These are phyloP conservation scores for Cotesia typhae DNA, from an alignment of 1,140 invertebrate genomes.

Conservation along the genomic window DNA sequence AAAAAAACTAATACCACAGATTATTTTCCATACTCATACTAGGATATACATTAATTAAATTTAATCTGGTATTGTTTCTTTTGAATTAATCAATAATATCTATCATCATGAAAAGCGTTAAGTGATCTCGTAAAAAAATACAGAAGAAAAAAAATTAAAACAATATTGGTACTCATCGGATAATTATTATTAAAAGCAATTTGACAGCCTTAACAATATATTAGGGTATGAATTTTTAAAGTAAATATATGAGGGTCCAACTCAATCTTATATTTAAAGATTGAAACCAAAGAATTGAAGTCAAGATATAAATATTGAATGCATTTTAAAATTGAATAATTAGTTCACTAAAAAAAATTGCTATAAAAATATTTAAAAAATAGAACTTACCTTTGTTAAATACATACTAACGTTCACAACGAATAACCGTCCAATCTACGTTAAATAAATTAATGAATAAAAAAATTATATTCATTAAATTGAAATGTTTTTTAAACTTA, in stretches of 20 bases:
- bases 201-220: background rate
- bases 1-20: slow-evolving; percentile 55
- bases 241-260: background rate
- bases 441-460: background rate
- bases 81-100: background rate
- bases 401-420: background rate
- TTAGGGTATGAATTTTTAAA: background rate
- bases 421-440: slow-evolving; percentile 10
- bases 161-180: too few relatives aligned
- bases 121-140: background rate
- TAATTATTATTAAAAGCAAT: too few relatives aligned
- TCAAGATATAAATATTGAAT: background rate
- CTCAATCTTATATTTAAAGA: background rate
- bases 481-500: background rate
- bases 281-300: slow-evolving; percentile 10
- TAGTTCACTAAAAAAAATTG: slow-evolving; percentile 2
- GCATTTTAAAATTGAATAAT: background rate
- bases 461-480: background rate
- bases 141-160: background rate
- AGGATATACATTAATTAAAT: slow-evolving; percentile 25
- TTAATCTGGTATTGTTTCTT: background rate
- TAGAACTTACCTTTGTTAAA: background rate
- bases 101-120: too few relatives aligned
- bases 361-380: slow-evolving; percentile 1
- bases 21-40: slow-evolving; percentile 53